Conservation (phyloP, 2,113 vertebrate species). For the Girardinichthys multiradiatus region DNA sequence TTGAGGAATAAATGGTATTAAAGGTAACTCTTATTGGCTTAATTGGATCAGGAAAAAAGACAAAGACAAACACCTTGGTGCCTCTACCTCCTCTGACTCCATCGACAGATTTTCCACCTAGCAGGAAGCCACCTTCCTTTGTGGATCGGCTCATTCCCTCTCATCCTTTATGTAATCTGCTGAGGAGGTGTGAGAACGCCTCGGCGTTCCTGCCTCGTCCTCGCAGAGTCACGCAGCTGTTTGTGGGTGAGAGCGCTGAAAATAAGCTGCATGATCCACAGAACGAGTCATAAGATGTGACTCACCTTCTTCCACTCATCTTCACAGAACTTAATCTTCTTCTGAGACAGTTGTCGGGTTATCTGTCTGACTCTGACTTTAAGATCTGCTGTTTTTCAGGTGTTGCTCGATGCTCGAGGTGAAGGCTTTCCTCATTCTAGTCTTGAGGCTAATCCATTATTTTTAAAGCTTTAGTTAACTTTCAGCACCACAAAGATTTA, state of each 20-base stretch:
- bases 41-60: no score
- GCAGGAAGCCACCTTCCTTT: conserved; percentile 13
- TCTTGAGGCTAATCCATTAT: no score
- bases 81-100: conserved; percentile 18
- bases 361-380: background rate
- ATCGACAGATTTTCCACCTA: conserved; percentile 28
- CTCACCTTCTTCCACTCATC: conserved; percentile 1
- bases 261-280: background rate
- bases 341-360: no score
- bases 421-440: no score
- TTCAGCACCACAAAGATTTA: no score
- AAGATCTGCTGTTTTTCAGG: background rate
- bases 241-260: conserved; percentile 33
- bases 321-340: conserved; percentile 2
- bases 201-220: conserved; percentile 26
- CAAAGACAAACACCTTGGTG: no score
- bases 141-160: no score
- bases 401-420: no score
- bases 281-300: conserved; percentile 5
- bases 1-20: no score
- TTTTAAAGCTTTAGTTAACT: no score
- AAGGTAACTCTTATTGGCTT: no score
- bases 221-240: conserved; percentile 20
- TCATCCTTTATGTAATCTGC: conserved; percentile 7
- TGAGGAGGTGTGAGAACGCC: conserved; percentile 64